Evolutionary conservation across 2,888 invertebrate genomes (phyloP).

Genomic region (Euphydryas editha): DNA sequence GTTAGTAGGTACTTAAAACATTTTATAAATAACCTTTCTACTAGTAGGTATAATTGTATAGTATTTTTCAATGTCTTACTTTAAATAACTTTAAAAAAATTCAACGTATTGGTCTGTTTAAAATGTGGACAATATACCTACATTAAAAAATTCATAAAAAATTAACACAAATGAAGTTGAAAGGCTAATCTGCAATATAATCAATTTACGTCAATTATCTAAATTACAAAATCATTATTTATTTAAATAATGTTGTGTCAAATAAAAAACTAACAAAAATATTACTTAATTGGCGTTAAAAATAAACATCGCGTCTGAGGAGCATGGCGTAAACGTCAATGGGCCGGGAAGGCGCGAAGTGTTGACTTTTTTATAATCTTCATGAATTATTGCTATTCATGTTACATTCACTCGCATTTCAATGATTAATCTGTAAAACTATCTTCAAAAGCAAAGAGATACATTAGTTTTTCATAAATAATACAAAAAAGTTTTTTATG

Average conservation of each 20-base stretch:
- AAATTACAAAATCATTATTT: neutral
- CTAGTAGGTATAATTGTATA: no score
- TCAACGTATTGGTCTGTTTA: no score
- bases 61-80: no score
- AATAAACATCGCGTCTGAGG: conserved; percentile 53
- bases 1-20: no score
- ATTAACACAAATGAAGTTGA: no score
- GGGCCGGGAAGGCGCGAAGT: conserved; percentile 69
- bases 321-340: conserved; percentile 65
- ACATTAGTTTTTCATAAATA: conserved; percentile 23
- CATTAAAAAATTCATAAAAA: no score
- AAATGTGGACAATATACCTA: no score
- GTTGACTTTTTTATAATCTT: conserved; percentile 30
- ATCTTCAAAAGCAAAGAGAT: conserved; percentile 26
- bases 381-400: conserved; percentile 39
- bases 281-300: conserved; percentile 65
- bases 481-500: neutral
- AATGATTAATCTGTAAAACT: conserved; percentile 43
- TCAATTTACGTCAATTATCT: no score
- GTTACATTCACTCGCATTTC: conserved; percentile 40
- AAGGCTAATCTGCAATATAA: no score
- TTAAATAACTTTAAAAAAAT: no score
- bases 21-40: no score
- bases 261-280: conserved; percentile 10
- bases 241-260: neutral